Conservation (phyloP, 2,113 vertebrate species). For the Notiomystis cincta region DNA sequence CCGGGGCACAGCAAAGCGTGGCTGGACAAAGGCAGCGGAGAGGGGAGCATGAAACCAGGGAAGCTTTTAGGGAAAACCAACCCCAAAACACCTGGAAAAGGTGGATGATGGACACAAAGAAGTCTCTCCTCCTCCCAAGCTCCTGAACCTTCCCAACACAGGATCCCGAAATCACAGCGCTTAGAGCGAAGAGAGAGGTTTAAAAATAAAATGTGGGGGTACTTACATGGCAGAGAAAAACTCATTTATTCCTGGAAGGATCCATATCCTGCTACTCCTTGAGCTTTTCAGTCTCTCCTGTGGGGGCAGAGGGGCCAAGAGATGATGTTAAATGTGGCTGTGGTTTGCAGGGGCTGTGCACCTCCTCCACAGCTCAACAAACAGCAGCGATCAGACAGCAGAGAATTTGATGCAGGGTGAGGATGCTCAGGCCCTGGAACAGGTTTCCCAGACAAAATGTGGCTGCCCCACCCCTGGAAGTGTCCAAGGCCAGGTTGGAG, state of each 20-base stretch:
- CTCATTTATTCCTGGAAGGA: neutral
- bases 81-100: neutral
- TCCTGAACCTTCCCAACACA: neutral
- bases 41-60: neutral
- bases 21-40: neutral
- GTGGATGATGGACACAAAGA: accelerated
- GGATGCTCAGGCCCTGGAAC: neutral
- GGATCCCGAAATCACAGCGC: neutral
- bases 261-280: neutral
- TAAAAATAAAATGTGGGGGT: neutral
- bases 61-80: neutral
- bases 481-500: neutral
- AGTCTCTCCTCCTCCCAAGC: accelerated
- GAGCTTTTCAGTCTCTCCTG: neutral
- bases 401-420: neutral
- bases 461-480: neutral
- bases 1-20: neutral
- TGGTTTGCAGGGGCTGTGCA: accelerated
- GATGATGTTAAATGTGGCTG: accelerated
- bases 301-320: neutral
- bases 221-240: neutral
- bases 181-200: neutral
- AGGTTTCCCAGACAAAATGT: neutral
- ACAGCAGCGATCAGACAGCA: neutral
- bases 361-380: neutral